Percentiles rank a stretch among this genome's conserved stretches.
These are phyloP conservation scores for Scaptodrosophila lebanonensis DNA, from an alignment of 1,140 invertebrate species.

Conservation along the genomic window DNA sequence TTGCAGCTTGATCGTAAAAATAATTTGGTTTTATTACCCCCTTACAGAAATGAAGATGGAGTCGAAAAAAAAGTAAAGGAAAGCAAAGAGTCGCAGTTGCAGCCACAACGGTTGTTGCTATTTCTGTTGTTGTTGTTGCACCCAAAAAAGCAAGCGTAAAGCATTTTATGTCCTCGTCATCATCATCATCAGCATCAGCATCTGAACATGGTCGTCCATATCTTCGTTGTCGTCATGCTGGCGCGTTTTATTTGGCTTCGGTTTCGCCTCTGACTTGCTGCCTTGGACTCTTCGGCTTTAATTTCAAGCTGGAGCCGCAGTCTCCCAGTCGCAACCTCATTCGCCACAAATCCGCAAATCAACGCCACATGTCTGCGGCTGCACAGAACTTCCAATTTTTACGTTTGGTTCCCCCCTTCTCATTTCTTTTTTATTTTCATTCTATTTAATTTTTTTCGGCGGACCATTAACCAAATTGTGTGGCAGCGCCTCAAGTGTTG, in stretches of 20 bases:
- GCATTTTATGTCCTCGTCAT: slow-evolving; percentile 64
- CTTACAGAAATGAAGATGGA: slow-evolving; percentile 29
- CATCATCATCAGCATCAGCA: too few relatives aligned
- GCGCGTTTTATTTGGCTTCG: too few relatives aligned
- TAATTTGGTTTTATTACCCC: slow-evolving; percentile 72
- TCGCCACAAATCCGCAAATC: slow-evolving; percentile 51
- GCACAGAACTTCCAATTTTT: slow-evolving; percentile 5
- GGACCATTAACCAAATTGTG: too few relatives aligned
- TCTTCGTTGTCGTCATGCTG: slow-evolving; percentile 7
- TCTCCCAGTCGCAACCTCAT: too few relatives aligned
- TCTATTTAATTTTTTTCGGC: too few relatives aligned
- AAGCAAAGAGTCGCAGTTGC: background rate
- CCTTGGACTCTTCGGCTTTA: slow-evolving; percentile 18
- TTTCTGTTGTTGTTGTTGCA: slow-evolving; percentile 39
- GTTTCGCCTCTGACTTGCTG: too few relatives aligned
- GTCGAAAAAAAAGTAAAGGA: slow-evolving; percentile 3
- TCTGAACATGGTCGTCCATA: too few relatives aligned
- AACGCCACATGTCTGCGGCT: slow-evolving; percentile 41
- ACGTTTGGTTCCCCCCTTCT: too few relatives aligned
- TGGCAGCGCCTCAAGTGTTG: too few relatives aligned
- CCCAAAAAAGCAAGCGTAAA: slow-evolving; percentile 43
- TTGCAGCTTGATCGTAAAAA: slow-evolving; percentile 67
- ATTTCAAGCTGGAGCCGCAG: slow-evolving; percentile 19
- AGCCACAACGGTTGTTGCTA: slow-evolving; percentile 20
- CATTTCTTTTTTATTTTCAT: slow-evolving; percentile 40